Percentiles rank a stretch among this genome's conserved stretches.
phyloP scores from a whole-genome alignment of 2,797 vertebrate genomes.

The Coregonus suidteri region DNA sequence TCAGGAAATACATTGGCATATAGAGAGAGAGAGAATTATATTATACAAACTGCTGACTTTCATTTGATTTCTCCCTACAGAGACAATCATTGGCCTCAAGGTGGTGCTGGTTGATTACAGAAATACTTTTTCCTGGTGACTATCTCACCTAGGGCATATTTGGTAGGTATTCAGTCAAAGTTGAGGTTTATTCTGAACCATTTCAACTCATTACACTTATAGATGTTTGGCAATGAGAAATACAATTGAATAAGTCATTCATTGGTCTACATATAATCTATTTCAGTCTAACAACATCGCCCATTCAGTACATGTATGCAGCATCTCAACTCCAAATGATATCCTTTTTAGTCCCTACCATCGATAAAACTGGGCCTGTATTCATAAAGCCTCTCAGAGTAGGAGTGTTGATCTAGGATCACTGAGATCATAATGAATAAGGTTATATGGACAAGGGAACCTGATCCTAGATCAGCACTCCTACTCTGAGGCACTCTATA shows the following conservation, averaged over 20 bases:
- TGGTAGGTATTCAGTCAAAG: slow-evolving; percentile 15
- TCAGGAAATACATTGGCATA: neutral
- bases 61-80: neutral
- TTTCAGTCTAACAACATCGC: neutral
- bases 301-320: neutral
- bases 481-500: neutral
- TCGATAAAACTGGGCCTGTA: neutral
- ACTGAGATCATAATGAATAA: too few species aligned
- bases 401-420: neutral
- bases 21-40: neutral
- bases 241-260: neutral
- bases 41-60: neutral
- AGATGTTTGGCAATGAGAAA: slow-evolving; percentile 9
- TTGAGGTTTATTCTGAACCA: slow-evolving; percentile 5
- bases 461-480: too few species aligned
- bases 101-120: slow-evolving; percentile 30
- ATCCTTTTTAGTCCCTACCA: slow-evolving; percentile 9
- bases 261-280: neutral
- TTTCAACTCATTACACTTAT: neutral
- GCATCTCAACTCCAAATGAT: neutral
- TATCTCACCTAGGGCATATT: slow-evolving; percentile 41
- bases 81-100: neutral
- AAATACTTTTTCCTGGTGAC: neutral
- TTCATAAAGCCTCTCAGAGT: neutral
- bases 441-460: too few species aligned